Base-by-base conservation (phyloP, 2,113 vertebrate species). In the Myrmophylax atrothorax region DNA sequence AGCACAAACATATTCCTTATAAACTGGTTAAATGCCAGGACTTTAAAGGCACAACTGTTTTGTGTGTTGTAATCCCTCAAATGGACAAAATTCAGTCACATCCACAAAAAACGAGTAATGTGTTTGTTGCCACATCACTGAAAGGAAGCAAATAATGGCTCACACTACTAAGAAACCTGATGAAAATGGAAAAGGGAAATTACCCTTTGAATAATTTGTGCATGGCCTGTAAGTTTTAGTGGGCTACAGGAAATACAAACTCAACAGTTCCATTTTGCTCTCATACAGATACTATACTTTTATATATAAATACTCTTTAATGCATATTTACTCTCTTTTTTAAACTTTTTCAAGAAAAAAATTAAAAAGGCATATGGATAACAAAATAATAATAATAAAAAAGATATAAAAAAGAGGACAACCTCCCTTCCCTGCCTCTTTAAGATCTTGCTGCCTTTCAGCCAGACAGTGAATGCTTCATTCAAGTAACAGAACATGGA, bases 101-200 rank as follows among this genome's bases (percentile, higher is more conserved):
- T 81, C 68, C 78, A 59, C 75, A 92, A 86, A 73, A 52, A 87
- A 81, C 92, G 40, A 84, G 31, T n/a, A 70, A 83, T 64, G 49
- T 90, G 55, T 76, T 88, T 73, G 72, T 35, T 95, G 83, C 81
- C 53, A 64, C 14, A 86, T 68, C 83, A 68, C 35, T 64, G 53
- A 84, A 93, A 94, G n/a, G 31, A 87, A 89, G 73, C 40, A 92
- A 96, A 79, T 62, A 87, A 87, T 38, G n/a, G 53, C 44, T 89
- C 53, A 72, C 16, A 67, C 50, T 24, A 73, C 56, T 53, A 75
- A 79, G 26, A 78, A 92, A 89, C 9, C 62, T 84, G 74, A 94
- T 62, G 47, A 92, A 95, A 81, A 84, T 68, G 4, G 17, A 64
- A 50, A 50, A 86, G 40, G 23, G 7, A 75, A 93, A 90, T 81